phyloP scores from a whole-genome alignment of 2,888 invertebrate genomes.

The Hydriomena furcata region DNA sequence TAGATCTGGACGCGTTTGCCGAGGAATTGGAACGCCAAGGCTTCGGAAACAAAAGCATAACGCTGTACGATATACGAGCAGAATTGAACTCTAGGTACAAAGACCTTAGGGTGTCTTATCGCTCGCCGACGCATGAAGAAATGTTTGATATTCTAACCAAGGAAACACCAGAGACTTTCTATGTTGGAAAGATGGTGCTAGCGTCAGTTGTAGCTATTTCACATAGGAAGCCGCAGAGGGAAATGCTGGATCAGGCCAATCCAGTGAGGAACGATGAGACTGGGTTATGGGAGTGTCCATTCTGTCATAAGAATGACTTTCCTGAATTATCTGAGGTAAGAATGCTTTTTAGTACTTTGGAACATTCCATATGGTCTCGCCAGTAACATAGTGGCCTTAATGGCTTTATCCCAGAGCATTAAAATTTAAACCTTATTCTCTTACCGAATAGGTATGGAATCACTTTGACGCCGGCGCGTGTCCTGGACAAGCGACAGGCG shows the following conservation, averaged over 20 bases:
- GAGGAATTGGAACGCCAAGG: conserved; percentile 97
- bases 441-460: conserved; percentile 91
- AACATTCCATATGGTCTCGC: neutral
- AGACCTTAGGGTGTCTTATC: conserved; percentile 91
- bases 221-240: conserved; percentile 94
- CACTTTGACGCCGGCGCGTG: conserved; percentile 98
- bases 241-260: conserved; percentile 97
- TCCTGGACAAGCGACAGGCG: conserved; percentile 97
- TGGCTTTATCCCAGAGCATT: too few relatives aligned
- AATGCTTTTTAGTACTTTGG: neutral
- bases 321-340: conserved; percentile 94
- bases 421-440: conserved; percentile 1
- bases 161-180: conserved; percentile 97
- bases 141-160: conserved; percentile 97
- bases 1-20: conserved; percentile 99
- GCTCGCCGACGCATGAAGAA: conserved; percentile 92
- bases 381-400: too few relatives aligned
- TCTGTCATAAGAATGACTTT: conserved; percentile 97
- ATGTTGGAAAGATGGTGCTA: conserved; percentile 93
- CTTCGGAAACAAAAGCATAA: conserved; percentile 95
- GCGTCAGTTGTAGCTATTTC: conserved; percentile 92
- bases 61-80: conserved; percentile 97
- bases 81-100: conserved; percentile 97
- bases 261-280: conserved; percentile 97
- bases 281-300: conserved; percentile 98